Conservation (phyloP, 2,888 invertebrate genomes). For the Norana najaformis region DNA sequence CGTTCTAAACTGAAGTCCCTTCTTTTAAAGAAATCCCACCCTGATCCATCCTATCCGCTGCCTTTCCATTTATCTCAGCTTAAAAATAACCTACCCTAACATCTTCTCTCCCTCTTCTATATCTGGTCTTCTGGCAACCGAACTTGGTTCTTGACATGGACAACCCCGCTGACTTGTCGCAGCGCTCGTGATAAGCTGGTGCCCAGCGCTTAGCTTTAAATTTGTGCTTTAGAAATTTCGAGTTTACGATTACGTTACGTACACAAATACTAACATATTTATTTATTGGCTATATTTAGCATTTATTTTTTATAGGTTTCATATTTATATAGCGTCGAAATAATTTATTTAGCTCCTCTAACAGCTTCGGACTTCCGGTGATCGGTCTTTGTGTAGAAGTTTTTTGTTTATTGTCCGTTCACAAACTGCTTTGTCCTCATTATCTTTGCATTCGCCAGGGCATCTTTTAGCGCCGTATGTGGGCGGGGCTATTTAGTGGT, state of each 20-base stretch:
- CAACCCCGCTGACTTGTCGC: not conserved
- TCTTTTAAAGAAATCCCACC: not conserved
- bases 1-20: not conserved
- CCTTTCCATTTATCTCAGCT: too few species aligned
- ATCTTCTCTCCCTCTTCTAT: not conserved
- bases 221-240: too few species aligned
- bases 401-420: not conserved
- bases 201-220: too few species aligned
- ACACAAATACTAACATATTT: too few species aligned
- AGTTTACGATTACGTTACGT: too few species aligned
- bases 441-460: not conserved
- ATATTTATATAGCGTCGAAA: not conserved
- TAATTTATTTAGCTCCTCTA: too few species aligned
- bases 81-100: too few species aligned
- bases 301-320: not conserved
- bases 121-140: not conserved
- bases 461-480: not conserved
- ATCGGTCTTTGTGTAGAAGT: not conserved
- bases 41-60: too few species aligned
- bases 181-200: too few species aligned
- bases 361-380: too few species aligned
- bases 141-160: not conserved
- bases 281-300: too few species aligned
- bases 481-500: constrained; percentile 2
- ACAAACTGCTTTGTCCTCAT: not conserved